Conservation (phyloP, 2,113 vertebrate species). For the Marcusenius ussheri region DNA sequence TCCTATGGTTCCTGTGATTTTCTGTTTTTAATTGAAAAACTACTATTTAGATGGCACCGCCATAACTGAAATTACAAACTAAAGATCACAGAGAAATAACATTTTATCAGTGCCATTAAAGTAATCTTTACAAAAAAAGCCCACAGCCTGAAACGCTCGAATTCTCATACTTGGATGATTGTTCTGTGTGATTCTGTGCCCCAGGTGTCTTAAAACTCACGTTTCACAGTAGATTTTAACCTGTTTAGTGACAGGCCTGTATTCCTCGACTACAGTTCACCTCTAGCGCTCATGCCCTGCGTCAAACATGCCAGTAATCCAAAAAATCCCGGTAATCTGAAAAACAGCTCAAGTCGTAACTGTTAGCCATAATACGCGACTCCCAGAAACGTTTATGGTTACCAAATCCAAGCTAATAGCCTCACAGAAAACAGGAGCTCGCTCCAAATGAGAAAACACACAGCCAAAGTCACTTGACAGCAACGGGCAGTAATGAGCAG, state of each 20-base stretch:
- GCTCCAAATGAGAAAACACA: neutral
- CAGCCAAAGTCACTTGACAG: neutral
- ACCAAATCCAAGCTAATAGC: neutral
- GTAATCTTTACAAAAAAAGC: constrained; percentile 41
- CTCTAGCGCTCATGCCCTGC: neutral
- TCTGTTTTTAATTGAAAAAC: neutral
- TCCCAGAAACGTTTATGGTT: neutral
- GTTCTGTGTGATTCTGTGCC: constrained; percentile 43
- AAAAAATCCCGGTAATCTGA: neutral
- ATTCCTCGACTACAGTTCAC: neutral
- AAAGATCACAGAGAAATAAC: constrained; percentile 37
- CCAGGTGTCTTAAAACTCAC: constrained; percentile 45
- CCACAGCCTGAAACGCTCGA: neutral
- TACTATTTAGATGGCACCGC: constrained; percentile 27
- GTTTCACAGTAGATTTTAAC: constrained; percentile 51
- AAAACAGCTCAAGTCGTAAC: neutral
- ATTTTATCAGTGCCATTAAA: constrained; percentile 46
- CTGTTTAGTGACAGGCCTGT: constrained; percentile 35
- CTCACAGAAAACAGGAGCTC: neutral
- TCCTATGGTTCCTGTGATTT: neutral
- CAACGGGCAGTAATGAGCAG: neutral
- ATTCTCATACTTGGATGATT: constrained; percentile 51
- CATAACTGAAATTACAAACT: constrained; percentile 35
- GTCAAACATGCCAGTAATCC: neutral
- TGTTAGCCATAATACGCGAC: neutral